Evolutionary conservation across 2,113 vertebrate species (phyloP), one percentile per base, ranked within the genome.

Genomic region (Oxyruncus cristatus): DNA sequence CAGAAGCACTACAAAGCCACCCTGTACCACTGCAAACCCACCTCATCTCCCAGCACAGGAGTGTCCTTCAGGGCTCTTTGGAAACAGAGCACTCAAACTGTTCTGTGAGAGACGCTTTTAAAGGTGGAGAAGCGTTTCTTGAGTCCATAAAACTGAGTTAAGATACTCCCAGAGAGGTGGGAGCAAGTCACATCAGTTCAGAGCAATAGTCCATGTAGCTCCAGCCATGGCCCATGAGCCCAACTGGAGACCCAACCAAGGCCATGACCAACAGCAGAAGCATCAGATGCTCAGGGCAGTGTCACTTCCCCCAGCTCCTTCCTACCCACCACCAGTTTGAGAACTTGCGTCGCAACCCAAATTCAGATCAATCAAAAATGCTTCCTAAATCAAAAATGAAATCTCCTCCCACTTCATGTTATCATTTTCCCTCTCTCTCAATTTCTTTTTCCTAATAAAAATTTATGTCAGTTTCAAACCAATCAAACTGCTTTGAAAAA

Each of bases 301-400:
- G 30, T 21, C 44, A 73, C 27, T 19, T 85, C 21, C 58, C 27
- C 56, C 66, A 85, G 30, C n/a, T 88, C 19, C 30, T 44, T 91
- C 47, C 39, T 16, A 56, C 66, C 27, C 30, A 82, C 6, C 26
- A n/a, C 8, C 41, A 70, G 17, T 63, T 76, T 41, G 44, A 67
- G 56, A 94, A 85, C 41, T 15, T 32, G 44, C 53, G 37, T 55
- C 1, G 11, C 84, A 78, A 55, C 21, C 52, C 73, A 44, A 72
- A 85, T 76, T 46, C 56, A 76, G 53, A 79, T 72, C 47, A 46
- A 87, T 78, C 92, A 85, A 89, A 88, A 84, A 55, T 4, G 28
- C 28, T 46, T 81, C 65, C 59, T 39, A 70, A 93, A 75, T 81
- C 11, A 76, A 79, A 88, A 76, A n/a, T 6, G 7, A 65, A 78